Base-by-base conservation (phyloP, 1,140 invertebrate genomes). In the Heliconius melpomene region DNA sequence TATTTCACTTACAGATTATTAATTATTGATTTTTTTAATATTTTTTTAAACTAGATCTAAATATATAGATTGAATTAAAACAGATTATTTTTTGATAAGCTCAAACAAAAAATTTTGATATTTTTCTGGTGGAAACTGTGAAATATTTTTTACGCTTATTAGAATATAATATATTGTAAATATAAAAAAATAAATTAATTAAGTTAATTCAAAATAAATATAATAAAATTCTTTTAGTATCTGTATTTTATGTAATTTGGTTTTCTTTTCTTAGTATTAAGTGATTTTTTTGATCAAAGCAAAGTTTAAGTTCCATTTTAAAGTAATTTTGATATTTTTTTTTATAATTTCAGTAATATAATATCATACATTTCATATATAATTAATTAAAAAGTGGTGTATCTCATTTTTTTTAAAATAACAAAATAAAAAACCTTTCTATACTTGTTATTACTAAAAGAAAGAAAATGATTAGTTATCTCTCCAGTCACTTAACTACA, bases 51-150 rank as follows among this genome's bases (percentile, higher is more conserved):
- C 13, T 46, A 16, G 0, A 16, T 46, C 40, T 46, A 16, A 81
- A 82, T 60, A 74, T 74, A 20, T 86, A 86, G 85, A 82, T 82
- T 85, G 13, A 46, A 46, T 74, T 81, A 84, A 88, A 8, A 60
- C 9, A 18, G 52, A 54, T 77, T 74, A 71, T 71, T 36, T 66
- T 26, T 66, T 75, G 79, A 77, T 77, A 18, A 36, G 36, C 74
- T 72, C 26, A 29, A 38, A 72, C 32, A 72, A 20, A 72, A 32
- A 40, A 40, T 36, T 71, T 38, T 40, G 36, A 72, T 36, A 38
- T 72, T 18, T 72, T 72, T 38, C 38, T 8, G 18, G n/a, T 72
- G 13, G 38, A 8, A 26, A 72, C 38, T 9, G 18, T 72, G 38
- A 72, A 72, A 38, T 72, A 72, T 40, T 72, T 72, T 72, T 72